Conservation (phyloP, 2,888 invertebrate species). For the Acrobasis consociella region DNA sequence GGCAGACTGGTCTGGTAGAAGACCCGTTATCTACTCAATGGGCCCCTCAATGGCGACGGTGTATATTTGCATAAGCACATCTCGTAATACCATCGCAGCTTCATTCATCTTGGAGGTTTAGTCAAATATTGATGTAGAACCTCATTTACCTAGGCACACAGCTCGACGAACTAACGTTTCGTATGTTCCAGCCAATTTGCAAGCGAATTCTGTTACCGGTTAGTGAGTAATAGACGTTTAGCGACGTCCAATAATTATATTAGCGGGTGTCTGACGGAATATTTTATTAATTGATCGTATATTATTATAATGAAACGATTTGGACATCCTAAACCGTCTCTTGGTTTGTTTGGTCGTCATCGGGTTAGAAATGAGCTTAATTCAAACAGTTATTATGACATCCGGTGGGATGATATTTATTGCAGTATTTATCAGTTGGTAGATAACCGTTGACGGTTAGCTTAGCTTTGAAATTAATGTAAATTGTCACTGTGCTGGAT, state of each 20-base stretch:
- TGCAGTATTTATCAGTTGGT: not conserved
- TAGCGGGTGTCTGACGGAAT: constrained; percentile 38
- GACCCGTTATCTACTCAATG: constrained; percentile 54
- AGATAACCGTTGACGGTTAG: constrained; percentile 9
- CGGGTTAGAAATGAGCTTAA: constrained; percentile 13
- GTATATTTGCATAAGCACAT: constrained; percentile 59
- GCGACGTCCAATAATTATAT: constrained; percentile 37
- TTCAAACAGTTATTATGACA: constrained; percentile 14
- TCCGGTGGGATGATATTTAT: constrained; percentile 15
- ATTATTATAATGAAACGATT: constrained; percentile 17
- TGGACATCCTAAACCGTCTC: constrained; percentile 5
- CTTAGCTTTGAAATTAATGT: not conserved
- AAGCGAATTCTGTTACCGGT: constrained; percentile 31
- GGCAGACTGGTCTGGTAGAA: constrained; percentile 44
- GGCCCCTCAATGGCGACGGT: constrained; percentile 56
- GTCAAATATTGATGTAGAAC: constrained; percentile 27
- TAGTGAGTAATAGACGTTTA: constrained; percentile 33
- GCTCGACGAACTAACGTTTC: not conserved
- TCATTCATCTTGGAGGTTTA: constrained; percentile 36
- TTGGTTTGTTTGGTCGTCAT: constrained; percentile 16
- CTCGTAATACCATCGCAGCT: constrained; percentile 46
- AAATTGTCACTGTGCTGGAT: not conserved
- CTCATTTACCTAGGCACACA: constrained; percentile 13
- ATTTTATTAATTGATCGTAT: constrained; percentile 32
- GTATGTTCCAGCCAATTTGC: constrained; percentile 7